These are phyloP conservation scores for Sycobia sp. DNA, from an alignment of 1,140 invertebrate species.

Conservation along the genomic window DNA sequence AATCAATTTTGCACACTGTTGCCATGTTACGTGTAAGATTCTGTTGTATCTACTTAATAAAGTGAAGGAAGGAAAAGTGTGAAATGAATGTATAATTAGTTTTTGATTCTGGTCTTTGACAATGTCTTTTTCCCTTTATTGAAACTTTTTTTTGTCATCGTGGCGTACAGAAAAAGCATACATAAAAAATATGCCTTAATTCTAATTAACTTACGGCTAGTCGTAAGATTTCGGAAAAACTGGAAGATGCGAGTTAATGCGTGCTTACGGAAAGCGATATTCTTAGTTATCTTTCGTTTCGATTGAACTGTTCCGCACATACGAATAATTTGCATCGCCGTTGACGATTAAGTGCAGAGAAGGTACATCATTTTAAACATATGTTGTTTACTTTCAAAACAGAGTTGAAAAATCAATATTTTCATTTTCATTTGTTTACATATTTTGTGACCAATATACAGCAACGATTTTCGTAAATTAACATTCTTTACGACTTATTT, in stretches of 20 bases:
- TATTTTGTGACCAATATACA: conserved; percentile 17
- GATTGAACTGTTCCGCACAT: conserved; percentile 2
- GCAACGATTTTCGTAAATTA: conserved; percentile 17
- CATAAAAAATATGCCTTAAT: conserved; percentile 63
- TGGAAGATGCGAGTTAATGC: conserved; percentile 59
- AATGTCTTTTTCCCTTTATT: conserved; percentile 47
- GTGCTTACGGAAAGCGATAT: conserved; percentile 48
- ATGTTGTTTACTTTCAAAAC: too few relatives aligned
- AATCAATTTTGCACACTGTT: conserved; percentile 6
- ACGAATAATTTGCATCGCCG: too few relatives aligned
- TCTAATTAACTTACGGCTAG: conserved; percentile 44
- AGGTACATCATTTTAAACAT: too few relatives aligned
- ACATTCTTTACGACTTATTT: conserved; percentile 18
- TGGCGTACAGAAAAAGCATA: conserved; percentile 63
- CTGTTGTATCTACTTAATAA: conserved; percentile 29
- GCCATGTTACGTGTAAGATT: conserved; percentile 21
- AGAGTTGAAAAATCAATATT: conserved; percentile 4
- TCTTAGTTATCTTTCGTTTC: background rate
- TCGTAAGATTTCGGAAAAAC: conserved; percentile 36
- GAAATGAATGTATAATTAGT: background rate
- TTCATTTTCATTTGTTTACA: conserved; percentile 20
- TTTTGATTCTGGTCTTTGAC: conserved; percentile 34
- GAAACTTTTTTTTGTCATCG: conserved; percentile 49
- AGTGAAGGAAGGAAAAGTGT: background rate
- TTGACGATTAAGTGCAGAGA: too few relatives aligned